These are phyloP conservation scores for Sinocyclocheilus maitianheensis DNA, from an alignment of 2,113 vertebrate species.

Conservation along the genomic window DNA sequence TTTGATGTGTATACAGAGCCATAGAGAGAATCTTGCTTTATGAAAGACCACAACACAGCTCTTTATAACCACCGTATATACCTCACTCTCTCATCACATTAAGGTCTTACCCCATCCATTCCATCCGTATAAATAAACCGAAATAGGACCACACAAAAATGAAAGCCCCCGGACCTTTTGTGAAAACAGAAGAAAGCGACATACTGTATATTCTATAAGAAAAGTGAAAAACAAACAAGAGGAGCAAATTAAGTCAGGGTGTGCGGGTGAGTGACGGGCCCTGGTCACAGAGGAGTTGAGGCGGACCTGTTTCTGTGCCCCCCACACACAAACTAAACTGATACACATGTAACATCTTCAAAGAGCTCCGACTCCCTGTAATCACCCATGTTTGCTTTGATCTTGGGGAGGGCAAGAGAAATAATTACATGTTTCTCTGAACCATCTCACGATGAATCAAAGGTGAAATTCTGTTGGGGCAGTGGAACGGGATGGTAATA, in stretches of 20 bases:
- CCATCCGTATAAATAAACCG: background rate
- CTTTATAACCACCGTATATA: conserved; percentile 24
- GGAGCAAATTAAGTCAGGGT: background rate
- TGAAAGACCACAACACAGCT: conserved; percentile 27
- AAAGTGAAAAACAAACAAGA: conserved; percentile 18
- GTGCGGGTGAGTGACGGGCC: conserved; percentile 31
- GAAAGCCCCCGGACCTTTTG: background rate
- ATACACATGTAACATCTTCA: conserved; percentile 69
- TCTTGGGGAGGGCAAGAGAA: conserved; percentile 71
- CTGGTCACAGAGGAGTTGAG: conserved; percentile 35
- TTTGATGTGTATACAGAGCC: conserved; percentile 10
- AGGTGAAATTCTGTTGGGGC: conserved; percentile 63
- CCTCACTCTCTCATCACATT: conserved; percentile 17
- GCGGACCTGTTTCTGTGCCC: background rate
- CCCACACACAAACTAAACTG: conserved; percentile 60
- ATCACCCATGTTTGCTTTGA: conserved; percentile 75
- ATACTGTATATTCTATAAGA: conserved; percentile 9
- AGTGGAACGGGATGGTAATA: conserved; percentile 71
- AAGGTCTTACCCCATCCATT: background rate
- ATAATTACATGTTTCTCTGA: conserved; percentile 74
- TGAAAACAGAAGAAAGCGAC: background rate
- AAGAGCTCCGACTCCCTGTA: conserved; percentile 72
- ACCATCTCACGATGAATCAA: conserved; percentile 72
- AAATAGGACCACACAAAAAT: background rate
- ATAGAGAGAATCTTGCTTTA: conserved; percentile 27